Percentiles rank a stretch among this genome's conserved stretches.
These are phyloP conservation scores for Colossoma macropomum DNA, from an alignment of 2,113 vertebrate genomes.

Conservation along the genomic window DNA sequence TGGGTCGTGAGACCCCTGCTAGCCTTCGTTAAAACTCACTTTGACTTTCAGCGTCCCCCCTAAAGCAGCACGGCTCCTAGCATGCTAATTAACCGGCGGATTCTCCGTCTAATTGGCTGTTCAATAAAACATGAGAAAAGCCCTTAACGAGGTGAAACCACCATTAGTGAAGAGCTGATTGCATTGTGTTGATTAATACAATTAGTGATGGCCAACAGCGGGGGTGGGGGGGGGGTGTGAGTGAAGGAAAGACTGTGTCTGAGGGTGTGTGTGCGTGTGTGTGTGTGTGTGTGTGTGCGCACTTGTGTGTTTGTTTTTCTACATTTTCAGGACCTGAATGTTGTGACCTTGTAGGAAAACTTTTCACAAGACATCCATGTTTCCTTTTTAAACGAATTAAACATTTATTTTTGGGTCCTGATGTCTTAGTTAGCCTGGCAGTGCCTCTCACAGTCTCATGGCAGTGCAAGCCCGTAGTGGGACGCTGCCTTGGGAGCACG, in stretches of 20 bases:
- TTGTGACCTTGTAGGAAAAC: background rate
- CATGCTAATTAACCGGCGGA: slow-evolving; percentile 41
- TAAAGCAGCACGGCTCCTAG: slow-evolving; percentile 37
- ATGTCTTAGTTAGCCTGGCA: too few relatives aligned
- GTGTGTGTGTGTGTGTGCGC: background rate
- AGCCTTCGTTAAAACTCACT: slow-evolving; percentile 37
- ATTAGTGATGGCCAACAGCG: slow-evolving; percentile 32
- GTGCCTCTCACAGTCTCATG: too few relatives aligned
- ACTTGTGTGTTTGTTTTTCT: background rate
- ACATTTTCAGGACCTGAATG: background rate
- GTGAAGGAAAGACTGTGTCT: slow-evolving; percentile 10
- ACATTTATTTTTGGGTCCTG: too few relatives aligned
- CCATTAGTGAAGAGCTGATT: slow-evolving; percentile 49
- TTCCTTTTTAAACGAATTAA: too few relatives aligned
- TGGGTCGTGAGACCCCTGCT: background rate
- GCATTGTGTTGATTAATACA: slow-evolving; percentile 52
- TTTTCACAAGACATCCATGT: too few relatives aligned
- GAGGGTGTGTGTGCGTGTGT: background rate
- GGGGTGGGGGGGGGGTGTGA: background rate
- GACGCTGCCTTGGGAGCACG: too few relatives aligned
- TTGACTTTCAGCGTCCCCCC: slow-evolving; percentile 35
- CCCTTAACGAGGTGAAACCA: slow-evolving; percentile 35
- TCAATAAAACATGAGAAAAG: slow-evolving; percentile 51
- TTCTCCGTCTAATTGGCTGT: slow-evolving; percentile 41
- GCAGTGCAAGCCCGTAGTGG: too few relatives aligned